A percentile compares a stretch with the other conserved stretches of the same genome.
These are phyloP conservation scores for Bergia sp. DNA, from an alignment of 92 coral and sea anemone species.

Conservation along the genomic window DNA sequence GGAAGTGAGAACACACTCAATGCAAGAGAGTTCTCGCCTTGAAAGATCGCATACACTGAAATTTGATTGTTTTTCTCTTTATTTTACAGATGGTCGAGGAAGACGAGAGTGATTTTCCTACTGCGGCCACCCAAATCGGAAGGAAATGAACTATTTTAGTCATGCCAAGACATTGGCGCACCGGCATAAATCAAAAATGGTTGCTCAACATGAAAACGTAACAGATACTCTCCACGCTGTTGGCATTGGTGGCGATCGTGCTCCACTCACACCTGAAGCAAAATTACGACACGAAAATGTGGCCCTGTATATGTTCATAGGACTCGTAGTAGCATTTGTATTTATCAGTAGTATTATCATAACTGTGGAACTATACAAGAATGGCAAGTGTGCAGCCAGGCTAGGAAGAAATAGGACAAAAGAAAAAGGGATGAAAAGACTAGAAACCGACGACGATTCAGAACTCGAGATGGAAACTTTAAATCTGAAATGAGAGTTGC, in stretches of 20 bases:
- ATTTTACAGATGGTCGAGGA: constrained; percentile 19
- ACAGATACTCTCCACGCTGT: constrained; percentile 71
- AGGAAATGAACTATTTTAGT: constrained; percentile 30
- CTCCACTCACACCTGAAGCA: constrained; percentile 77
- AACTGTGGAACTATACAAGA: constrained; percentile 88
- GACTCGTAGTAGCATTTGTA: constrained; percentile 92
- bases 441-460: constrained; percentile 57
- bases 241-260: constrained; percentile 62
- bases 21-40: neutral
- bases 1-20: neutral
- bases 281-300: constrained; percentile 90
- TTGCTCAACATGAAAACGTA: constrained; percentile 54
- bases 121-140: neutral
- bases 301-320: constrained; percentile 97
- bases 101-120: constrained; percentile 6
- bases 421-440: constrained; percentile 59
- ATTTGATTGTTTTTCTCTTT: neutral
- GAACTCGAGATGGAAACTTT: constrained; percentile 79
- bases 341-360: constrained; percentile 87
- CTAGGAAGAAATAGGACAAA: constrained; percentile 53
- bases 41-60: neutral
- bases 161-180: constrained; percentile 6
- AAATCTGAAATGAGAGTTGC: neutral
- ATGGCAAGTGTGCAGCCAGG: constrained; percentile 77
- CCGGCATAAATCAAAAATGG: constrained; percentile 10